Percentiles rank a stretch among this genome's conserved stretches.
Conservation (phyloP, 2,888 invertebrate genomes). For the Nomada ferruginata region DNA sequence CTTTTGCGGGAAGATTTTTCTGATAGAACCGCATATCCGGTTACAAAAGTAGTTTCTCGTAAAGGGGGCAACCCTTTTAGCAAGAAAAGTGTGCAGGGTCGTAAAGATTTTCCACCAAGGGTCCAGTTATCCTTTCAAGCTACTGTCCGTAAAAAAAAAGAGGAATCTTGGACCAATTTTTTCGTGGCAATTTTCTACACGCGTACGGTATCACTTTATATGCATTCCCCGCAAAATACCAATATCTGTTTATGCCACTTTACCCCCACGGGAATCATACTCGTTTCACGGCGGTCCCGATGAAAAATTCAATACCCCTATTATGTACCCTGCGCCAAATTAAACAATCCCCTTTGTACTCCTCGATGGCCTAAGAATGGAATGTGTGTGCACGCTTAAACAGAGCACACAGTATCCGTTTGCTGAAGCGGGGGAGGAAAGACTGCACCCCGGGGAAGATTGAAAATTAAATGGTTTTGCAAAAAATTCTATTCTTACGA, state of each 20-base stretch:
- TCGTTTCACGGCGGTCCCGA: not conserved
- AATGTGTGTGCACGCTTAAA: not conserved
- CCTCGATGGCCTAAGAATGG: not conserved
- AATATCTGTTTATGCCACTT: slow-evolving; percentile 4
- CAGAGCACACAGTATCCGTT: not conserved
- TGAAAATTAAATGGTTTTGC: not conserved
- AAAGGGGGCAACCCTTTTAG: not conserved
- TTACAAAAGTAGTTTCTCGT: not conserved
- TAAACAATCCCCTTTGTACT: not conserved
- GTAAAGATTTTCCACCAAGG: not conserved
- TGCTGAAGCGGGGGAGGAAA: not conserved
- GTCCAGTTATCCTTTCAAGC: not conserved
- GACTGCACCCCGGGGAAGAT: not conserved
- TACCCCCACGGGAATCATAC: slow-evolving; percentile 1
- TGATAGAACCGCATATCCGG: not conserved
- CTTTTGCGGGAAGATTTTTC: not conserved
- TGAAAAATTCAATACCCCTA: not conserved
- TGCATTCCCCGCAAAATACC: slow-evolving; percentile 23
- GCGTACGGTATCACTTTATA: not conserved
- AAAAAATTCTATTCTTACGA: not conserved
- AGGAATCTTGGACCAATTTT: not conserved
- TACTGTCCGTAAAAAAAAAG: slow-evolving; percentile 2
- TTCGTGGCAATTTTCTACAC: slow-evolving; percentile 15
- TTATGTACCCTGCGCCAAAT: not conserved
- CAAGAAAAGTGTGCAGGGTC: no score